Conservation (phyloP, 2,113 vertebrate genomes). For the Calidris pygmaea region DNA sequence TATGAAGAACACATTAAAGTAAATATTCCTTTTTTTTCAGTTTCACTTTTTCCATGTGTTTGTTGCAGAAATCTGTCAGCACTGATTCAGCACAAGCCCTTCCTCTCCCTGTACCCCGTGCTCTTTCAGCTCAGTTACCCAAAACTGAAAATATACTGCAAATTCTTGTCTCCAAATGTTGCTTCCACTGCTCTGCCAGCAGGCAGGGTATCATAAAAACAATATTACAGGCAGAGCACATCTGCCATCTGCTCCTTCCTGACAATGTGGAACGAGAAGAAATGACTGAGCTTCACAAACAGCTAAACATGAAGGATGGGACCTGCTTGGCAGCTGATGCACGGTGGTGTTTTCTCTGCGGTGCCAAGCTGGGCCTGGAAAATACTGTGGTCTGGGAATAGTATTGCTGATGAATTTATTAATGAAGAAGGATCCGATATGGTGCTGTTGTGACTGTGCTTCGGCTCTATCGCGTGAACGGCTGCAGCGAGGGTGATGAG, state of each 20-base stretch:
- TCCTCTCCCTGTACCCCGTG: neutral
- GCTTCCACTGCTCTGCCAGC: neutral
- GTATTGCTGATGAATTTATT: neutral
- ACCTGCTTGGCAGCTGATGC: slow-evolving; percentile 22
- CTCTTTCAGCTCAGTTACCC: neutral
- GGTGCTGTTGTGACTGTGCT: neutral
- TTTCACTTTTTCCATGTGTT: neutral
- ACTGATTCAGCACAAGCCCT: neutral
- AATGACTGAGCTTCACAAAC: slow-evolving; percentile 29
- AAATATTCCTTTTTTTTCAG: neutral
- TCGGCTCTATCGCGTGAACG: neutral
- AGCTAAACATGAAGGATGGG: slow-evolving; percentile 47
- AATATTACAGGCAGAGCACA: slow-evolving; percentile 27
- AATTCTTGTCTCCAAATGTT: slow-evolving; percentile 27
- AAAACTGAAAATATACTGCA: neutral
- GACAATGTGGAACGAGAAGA: slow-evolving; percentile 38
- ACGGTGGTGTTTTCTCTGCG: neutral
- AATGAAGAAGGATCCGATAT: neutral
- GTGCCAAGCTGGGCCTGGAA: neutral
- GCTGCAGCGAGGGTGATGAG: neutral
- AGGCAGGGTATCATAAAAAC: slow-evolving; percentile 23
- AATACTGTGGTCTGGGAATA: neutral
- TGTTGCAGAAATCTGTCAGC: neutral
- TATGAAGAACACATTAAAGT: neutral
- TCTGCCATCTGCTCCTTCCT: slow-evolving; percentile 53